Evolutionary conservation across 2,113 vertebrate genomes (phyloP).

Genomic region (Saguinus imperator): DNA sequence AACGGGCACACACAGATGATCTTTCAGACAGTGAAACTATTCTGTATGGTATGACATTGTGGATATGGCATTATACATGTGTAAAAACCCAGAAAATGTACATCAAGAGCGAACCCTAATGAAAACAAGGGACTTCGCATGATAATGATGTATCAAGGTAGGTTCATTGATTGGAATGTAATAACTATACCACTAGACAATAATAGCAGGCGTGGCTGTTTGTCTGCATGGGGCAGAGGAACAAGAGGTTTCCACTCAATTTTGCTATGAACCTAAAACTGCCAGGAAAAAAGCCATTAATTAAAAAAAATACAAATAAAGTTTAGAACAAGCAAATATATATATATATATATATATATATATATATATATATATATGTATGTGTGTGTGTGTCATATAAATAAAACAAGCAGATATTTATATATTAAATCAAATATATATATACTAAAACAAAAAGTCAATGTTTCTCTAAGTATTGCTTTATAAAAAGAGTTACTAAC

Average conservation of each 20-base stretch:
- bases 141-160: background rate
- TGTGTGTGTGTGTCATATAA: too few species aligned
- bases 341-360: background rate
- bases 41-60: background rate
- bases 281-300: background rate
- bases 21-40: background rate
- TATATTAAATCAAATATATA: background rate
- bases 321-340: conserved; percentile 4
- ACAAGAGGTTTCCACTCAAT: background rate
- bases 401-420: conserved; percentile 1
- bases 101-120: background rate
- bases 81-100: background rate
- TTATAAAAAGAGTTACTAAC: conserved; percentile 12
- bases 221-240: too few species aligned
- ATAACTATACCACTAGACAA: background rate
- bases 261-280: conserved; percentile 7
- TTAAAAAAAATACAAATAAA: conserved; percentile 6
- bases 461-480: background rate
- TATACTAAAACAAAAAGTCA: background rate
- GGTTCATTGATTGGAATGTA: background rate
- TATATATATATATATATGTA: background rate
- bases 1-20: background rate
- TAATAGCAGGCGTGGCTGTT: background rate
- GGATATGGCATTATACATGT: background rate
- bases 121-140: background rate